Percentiles rank a stretch among this genome's conserved stretches.
These are phyloP conservation scores for Dascyllus trimaculatus DNA, from an alignment of 2,113 vertebrate genomes.

Conservation along the genomic window DNA sequence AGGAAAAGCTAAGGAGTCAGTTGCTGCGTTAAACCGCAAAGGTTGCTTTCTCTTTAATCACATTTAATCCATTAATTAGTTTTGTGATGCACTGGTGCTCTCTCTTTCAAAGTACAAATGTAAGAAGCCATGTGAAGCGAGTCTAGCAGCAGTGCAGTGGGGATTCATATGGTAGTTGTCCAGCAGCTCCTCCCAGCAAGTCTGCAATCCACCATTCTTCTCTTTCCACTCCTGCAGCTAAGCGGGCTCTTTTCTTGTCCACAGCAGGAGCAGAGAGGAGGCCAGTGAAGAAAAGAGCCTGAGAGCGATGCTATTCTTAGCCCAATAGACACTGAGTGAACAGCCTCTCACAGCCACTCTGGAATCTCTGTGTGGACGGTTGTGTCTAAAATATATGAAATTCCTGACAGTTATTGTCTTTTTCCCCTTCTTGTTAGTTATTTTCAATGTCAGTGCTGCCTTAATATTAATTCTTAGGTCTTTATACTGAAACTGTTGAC, in stretches of 20 bases:
- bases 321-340: conserved; percentile 41
- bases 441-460: neutral
- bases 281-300: conserved; percentile 48
- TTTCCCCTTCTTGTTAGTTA: conserved; percentile 20
- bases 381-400: conserved; percentile 56
- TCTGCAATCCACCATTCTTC: neutral
- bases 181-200: conserved; percentile 5
- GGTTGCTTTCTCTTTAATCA: conserved; percentile 8
- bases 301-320: conserved; percentile 65
- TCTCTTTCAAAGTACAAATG: conserved; percentile 5
- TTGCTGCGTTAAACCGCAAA: conserved; percentile 1
- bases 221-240: conserved; percentile 9
- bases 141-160: neutral
- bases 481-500: neutral
- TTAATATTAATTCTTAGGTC: neutral
- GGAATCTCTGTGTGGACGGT: conserved; percentile 57
- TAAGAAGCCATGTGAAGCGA: neutral
- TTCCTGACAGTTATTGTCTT: conserved; percentile 45
- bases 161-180: neutral
- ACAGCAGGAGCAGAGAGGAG: conserved; percentile 32
- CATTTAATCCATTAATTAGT: conserved; percentile 19
- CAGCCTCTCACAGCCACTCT: conserved; percentile 56
- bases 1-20: neutral
- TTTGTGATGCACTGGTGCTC: conserved; percentile 1
- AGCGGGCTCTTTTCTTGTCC: conserved; percentile 8